Evolutionary conservation across 2,797 vertebrate species (phyloP).

Genomic region (Diplodus puntazzo): DNA sequence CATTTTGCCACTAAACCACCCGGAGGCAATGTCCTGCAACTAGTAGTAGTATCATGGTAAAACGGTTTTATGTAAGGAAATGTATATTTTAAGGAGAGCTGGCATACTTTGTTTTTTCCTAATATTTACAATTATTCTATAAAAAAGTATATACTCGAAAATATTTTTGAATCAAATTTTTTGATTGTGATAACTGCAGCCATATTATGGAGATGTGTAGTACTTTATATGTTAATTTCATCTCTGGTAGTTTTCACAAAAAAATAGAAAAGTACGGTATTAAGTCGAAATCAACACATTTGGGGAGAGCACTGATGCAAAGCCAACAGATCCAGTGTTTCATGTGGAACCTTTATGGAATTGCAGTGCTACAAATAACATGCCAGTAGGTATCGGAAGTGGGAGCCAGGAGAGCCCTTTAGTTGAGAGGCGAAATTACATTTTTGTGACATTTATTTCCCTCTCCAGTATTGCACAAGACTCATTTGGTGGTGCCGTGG

Average conservation of each 20-base stretch:
- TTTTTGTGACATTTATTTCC: conserved; percentile 85
- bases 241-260: conserved; percentile 32
- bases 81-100: neutral
- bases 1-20: too few relatives aligned
- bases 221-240: conserved; percentile 17
- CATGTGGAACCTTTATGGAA: conserved; percentile 61
- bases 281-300: conserved; percentile 45
- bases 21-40: neutral
- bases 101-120: neutral
- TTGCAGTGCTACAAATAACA: conserved; percentile 62
- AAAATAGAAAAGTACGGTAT: neutral
- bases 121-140: neutral
- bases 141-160: neutral
- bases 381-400: conserved; percentile 66
- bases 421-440: conserved; percentile 78
- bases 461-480: conserved; percentile 67
- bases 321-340: conserved; percentile 51
- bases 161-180: neutral
- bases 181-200: conserved; percentile 1
- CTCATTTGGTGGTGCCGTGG: conserved; percentile 78
- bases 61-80: neutral
- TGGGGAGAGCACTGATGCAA: conserved; percentile 29
- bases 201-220: neutral
- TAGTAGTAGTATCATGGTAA: neutral
- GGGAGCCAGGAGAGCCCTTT: conserved; percentile 77